These are phyloP conservation scores for Semicossyphus pulcher DNA, from an alignment of 2,113 vertebrate species.

Conservation along the genomic window DNA sequence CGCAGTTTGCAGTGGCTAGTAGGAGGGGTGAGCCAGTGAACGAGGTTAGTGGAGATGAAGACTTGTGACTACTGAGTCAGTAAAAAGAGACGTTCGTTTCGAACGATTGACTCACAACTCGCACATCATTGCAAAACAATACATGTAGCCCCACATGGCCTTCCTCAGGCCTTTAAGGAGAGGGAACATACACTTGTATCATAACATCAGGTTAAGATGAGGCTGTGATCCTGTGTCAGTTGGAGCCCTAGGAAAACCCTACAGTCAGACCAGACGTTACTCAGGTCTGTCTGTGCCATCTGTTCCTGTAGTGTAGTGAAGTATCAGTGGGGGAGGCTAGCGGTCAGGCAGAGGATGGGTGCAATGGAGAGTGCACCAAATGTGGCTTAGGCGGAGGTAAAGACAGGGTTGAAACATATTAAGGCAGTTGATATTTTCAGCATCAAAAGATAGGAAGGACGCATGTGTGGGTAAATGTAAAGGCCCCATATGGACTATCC, in stretches of 20 bases:
- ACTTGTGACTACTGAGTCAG: too few relatives aligned
- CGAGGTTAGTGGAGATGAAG: too few relatives aligned
- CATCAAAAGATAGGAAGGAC: not conserved
- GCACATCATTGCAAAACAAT: too few relatives aligned
- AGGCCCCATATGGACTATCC: not conserved
- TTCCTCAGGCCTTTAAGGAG: not conserved
- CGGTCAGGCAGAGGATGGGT: not conserved
- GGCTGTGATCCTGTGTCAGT: constrained; percentile 13
- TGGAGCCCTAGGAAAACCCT: constrained; percentile 2
- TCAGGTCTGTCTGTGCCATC: constrained; percentile 49
- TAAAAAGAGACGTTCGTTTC: too few relatives aligned
- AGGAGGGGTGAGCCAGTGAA: too few relatives aligned
- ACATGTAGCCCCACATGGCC: not conserved
- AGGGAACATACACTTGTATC: not conserved
- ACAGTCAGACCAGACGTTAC: constrained; percentile 54
- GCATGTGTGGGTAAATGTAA: not conserved
- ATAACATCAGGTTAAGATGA: constrained; percentile 10
- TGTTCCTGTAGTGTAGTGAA: constrained; percentile 19
- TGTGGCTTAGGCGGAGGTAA: not conserved
- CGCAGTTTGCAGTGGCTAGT: too few relatives aligned
- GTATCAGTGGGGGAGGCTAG: constrained; percentile 16
- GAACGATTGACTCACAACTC: too few relatives aligned
- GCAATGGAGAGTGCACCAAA: not conserved
- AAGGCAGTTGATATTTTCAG: not conserved
- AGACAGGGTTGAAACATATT: not conserved